Conservation (phyloP, 2,113 vertebrate species). For the Agapornis roseicollis region DNA sequence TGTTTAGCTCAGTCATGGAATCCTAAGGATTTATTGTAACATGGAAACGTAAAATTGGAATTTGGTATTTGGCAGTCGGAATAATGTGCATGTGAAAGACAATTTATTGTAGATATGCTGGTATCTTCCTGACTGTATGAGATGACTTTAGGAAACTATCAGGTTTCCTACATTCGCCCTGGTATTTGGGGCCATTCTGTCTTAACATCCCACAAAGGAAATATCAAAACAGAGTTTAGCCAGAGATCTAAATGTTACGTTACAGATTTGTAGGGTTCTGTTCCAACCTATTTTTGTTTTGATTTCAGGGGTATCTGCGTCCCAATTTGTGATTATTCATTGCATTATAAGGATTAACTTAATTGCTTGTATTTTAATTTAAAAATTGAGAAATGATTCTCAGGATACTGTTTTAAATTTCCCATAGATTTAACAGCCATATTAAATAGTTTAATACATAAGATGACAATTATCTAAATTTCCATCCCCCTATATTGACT, state of each 20-base stretch:
- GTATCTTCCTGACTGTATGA: not conserved
- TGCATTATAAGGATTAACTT: not conserved
- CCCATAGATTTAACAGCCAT: not conserved
- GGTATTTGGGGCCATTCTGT: not conserved
- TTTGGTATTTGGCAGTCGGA: not conserved
- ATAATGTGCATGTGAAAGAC: not conserved
- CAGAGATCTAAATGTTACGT: not conserved
- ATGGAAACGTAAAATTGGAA: not conserved
- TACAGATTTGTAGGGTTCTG: not conserved
- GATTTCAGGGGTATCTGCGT: not conserved
- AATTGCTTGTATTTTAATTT: not conserved
- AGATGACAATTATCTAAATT: not conserved
- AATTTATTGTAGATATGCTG: not conserved
- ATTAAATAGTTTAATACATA: not conserved
- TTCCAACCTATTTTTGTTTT: not conserved
- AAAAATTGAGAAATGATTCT: not conserved
- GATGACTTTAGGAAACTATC: not conserved
- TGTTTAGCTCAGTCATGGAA: not conserved
- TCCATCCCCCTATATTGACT: not conserved
- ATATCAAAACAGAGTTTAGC: not conserved
- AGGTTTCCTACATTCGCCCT: not conserved
- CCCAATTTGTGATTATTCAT: not conserved
- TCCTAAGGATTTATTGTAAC: not conserved
- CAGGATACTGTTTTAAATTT: not conserved
- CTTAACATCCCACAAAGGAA: not conserved